phyloP scores from a whole-genome alignment of 2,797 vertebrate species.

The Uromys caudimaculatus region DNA sequence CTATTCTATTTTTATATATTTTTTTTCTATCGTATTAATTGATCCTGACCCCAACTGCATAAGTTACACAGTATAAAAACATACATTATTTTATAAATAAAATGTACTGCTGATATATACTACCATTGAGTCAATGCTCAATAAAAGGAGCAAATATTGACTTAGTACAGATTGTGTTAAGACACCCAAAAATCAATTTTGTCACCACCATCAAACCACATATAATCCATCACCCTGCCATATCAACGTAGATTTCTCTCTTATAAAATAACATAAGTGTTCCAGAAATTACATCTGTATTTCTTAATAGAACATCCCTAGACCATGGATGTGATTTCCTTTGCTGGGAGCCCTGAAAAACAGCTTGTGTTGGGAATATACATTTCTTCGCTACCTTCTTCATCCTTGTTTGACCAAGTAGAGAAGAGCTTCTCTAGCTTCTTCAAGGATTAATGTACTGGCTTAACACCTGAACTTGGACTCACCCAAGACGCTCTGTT shows the following conservation, averaged over 20 bases:
- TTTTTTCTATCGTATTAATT: not conserved
- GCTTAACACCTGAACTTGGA: not conserved
- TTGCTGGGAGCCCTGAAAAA: not conserved
- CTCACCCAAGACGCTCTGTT: not conserved
- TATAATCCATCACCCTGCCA: not conserved
- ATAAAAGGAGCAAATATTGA: not conserved
- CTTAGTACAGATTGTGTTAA: not conserved
- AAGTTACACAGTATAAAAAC: not conserved
- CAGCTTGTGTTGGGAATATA: not conserved
- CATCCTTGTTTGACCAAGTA: not conserved
- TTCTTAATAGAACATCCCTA: not conserved
- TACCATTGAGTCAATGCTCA: not conserved
- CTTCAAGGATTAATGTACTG: not conserved
- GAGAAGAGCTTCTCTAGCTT: not conserved
- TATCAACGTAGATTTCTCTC: not conserved
- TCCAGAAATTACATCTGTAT: not conserved
- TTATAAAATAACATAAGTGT: not conserved
- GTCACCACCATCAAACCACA: not conserved
- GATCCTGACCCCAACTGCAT: not conserved
- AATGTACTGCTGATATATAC: not conserved
- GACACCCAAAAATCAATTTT: not conserved
- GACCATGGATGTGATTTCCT: not conserved
- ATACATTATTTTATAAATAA: not conserved
- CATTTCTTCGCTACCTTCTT: not conserved
- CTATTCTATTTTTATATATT: not conserved